Conservation (phyloP, 2,888 invertebrate genomes). For the Papilio protenor region DNA sequence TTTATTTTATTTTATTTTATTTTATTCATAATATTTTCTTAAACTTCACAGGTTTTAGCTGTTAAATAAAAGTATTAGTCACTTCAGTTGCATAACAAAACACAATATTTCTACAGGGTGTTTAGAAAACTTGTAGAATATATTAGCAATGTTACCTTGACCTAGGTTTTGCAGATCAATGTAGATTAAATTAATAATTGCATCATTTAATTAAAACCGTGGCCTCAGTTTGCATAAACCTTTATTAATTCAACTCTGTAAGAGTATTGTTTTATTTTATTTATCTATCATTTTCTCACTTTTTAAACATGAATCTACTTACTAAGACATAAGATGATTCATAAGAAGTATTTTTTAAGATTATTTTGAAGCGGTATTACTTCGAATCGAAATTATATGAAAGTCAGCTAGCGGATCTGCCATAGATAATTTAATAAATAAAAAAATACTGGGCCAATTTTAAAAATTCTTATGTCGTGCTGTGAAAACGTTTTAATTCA, state of each 20-base stretch:
- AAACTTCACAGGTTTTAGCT: no score
- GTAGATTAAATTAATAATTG: slow-evolving; percentile 22
- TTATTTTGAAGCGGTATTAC: no score
- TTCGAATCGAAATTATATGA: no score
- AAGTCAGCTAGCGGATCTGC: no score
- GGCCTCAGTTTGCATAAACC: slow-evolving; percentile 19
- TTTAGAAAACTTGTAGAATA: background rate
- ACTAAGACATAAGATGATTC: background rate
- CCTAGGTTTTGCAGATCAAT: background rate
- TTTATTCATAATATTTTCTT: no score
- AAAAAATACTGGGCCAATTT: no score
- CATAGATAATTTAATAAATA: no score
- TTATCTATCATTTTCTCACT: background rate
- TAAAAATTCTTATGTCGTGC: background rate
- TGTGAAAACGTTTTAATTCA: slow-evolving; percentile 32
- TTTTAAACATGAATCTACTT: background rate
- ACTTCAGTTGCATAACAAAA: background rate
- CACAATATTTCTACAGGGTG: background rate
- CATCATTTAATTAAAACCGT: slow-evolving; percentile 23
- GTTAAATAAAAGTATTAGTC: background rate
- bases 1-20: no score
- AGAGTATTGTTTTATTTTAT: slow-evolving; percentile 1
- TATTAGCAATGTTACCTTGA: background rate
- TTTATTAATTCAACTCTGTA: slow-evolving; percentile 2
- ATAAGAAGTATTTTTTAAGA: no score